phyloP scores from a whole-genome alignment of 2,888 invertebrate genomes.

The Palloptera scutellata region DNA sequence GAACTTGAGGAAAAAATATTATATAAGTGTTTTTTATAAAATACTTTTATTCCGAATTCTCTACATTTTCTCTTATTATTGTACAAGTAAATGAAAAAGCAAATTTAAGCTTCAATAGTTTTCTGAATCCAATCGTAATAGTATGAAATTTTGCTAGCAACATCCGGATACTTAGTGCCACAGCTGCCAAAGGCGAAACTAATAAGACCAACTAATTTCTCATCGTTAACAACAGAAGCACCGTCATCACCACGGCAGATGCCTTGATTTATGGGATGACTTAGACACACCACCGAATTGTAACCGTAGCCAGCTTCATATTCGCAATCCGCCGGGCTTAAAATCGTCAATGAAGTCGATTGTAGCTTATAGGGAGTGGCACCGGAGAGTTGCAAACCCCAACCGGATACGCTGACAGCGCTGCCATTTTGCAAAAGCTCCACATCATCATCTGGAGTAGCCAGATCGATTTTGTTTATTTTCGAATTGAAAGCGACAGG shows the following conservation, averaged over 20 bases:
- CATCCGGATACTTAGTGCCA: conserved; percentile 55
- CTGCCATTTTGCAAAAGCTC: conserved; percentile 44
- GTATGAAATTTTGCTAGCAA: conserved; percentile 48
- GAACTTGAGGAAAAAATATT: too few species aligned
- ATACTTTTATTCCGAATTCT: background rate
- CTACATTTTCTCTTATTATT: background rate
- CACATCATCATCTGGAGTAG: conserved; percentile 38
- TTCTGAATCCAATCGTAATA: conserved; percentile 52
- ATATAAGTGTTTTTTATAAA: background rate
- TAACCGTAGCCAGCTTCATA: conserved; percentile 51
- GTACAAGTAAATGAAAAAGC: too few species aligned
- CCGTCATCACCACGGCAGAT: conserved; percentile 59
- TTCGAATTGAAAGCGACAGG: conserved; percentile 42
- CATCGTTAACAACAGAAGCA: conserved; percentile 50
- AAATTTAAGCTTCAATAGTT: conserved; percentile 29
- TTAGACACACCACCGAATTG: conserved; percentile 50
- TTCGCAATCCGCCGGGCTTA: conserved; percentile 47
- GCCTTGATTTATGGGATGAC: conserved; percentile 49
- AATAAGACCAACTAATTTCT: conserved; percentile 48
- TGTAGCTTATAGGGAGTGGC: conserved; percentile 49
- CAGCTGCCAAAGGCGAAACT: conserved; percentile 56
- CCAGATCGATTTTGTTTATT: conserved; percentile 46
- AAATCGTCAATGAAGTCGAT: conserved; percentile 46
- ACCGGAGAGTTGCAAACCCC: conserved; percentile 52
- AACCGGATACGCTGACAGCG: conserved; percentile 52